phyloP scores from a whole-genome alignment of 2,797 vertebrate genomes.

The Mormyrops attenuatus region DNA sequence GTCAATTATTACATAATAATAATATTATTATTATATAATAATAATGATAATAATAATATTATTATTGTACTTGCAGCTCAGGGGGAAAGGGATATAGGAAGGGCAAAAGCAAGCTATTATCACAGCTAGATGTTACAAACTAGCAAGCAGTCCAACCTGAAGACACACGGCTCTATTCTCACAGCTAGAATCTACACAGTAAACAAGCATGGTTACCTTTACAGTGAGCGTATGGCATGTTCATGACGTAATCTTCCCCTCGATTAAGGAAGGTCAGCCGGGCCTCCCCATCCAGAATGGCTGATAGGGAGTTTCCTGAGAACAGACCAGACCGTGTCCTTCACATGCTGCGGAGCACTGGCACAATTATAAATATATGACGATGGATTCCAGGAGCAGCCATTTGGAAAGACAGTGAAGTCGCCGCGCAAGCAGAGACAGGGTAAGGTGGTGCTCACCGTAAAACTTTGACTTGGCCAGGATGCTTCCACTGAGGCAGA shows the following conservation, averaged over 20 bases:
- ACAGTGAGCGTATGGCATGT: constrained; percentile 97
- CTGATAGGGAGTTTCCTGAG: constrained; percentile 90
- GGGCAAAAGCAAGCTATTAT: not conserved
- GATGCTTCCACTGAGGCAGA: constrained; percentile 96
- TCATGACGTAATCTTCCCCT: constrained; percentile 95
- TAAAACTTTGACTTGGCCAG: constrained; percentile 98
- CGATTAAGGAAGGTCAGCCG: constrained; percentile 87
- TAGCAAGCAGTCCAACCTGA: not conserved
- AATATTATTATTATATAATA: no score
- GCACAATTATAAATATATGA: not conserved
- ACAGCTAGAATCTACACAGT: not conserved
- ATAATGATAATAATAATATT: no score
- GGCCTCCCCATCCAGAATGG: constrained; percentile 91
- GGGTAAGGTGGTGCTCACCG: constrained; percentile 59
- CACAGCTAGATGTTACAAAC: not conserved
- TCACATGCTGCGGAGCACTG: not conserved
- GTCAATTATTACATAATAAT: not conserved
- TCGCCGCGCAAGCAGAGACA: not conserved
- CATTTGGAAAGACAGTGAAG: not conserved
- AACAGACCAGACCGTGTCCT: not conserved
- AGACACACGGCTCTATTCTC: not conserved
- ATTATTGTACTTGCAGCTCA: not conserved
- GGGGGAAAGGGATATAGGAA: not conserved
- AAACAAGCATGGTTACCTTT: constrained; percentile 70
- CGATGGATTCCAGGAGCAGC: not conserved